Conservation (phyloP, 2,113 vertebrate species). For the Epinephelus fuscoguttatus region DNA sequence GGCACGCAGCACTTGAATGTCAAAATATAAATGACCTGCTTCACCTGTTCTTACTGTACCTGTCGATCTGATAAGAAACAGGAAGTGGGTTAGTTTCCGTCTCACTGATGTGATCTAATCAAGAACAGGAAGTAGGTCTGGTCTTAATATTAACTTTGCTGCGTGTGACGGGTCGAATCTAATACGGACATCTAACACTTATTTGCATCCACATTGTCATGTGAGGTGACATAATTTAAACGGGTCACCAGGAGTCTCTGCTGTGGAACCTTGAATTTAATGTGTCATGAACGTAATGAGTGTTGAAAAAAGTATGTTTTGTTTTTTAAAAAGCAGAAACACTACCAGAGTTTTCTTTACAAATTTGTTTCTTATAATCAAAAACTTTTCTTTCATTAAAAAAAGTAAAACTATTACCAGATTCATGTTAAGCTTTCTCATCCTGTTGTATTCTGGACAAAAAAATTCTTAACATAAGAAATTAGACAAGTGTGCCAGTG, state of each 20-base stretch:
- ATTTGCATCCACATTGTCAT: constrained; percentile 22
- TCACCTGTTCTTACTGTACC: constrained; percentile 7
- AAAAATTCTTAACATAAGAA: no score
- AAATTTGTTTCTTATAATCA: no score
- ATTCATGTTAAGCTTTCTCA: no score
- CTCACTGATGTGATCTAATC: constrained; percentile 2
- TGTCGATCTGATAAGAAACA: constrained; percentile 15
- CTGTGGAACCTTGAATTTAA: neutral
- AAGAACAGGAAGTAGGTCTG: constrained; percentile 36
- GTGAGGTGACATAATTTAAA: neutral
- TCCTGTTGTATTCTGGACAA: no score
- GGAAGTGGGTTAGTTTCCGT: constrained; percentile 24
- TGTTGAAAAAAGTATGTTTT: neutral
- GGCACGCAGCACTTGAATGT: neutral
- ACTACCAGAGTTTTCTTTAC: no score
- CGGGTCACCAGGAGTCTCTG: neutral
- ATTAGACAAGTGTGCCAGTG: no score
- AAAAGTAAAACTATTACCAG: no score
- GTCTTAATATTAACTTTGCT: constrained; percentile 39
- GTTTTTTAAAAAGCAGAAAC: neutral
- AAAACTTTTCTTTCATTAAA: no score
- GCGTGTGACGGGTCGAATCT: neutral
- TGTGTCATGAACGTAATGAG: neutral
- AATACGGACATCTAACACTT: constrained; percentile 33
- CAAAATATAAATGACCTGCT: no score